These are phyloP conservation scores for Macquaria australasica DNA, from an alignment of 2,113 vertebrate species.

Conservation along the genomic window DNA sequence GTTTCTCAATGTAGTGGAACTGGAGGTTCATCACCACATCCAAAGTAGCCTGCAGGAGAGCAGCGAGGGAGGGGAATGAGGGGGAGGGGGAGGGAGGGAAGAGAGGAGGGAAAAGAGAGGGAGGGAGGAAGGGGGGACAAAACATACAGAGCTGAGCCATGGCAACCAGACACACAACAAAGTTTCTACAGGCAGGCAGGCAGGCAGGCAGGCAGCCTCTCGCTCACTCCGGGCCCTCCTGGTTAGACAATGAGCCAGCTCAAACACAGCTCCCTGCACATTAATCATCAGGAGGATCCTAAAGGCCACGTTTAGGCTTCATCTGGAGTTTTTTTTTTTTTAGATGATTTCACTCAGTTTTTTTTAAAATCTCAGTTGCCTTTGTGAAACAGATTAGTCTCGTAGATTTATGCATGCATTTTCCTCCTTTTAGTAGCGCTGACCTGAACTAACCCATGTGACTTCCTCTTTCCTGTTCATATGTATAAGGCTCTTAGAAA, in stretches of 20 bases:
- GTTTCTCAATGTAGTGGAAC: constrained; percentile 97
- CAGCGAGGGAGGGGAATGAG: constrained; percentile 6
- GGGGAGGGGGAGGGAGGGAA: constrained; percentile 36
- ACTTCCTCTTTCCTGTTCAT: constrained; percentile 70
- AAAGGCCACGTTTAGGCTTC: constrained; percentile 43
- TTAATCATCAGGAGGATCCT: constrained; percentile 68
- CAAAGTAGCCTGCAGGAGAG: constrained; percentile 89
- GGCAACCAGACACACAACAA: constrained; percentile 86
- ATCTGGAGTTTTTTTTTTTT: not conserved
- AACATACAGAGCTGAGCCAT: constrained; percentile 79
- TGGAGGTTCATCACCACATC: constrained; percentile 98
- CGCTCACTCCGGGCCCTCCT: constrained; percentile 62
- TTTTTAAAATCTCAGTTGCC: not conserved
- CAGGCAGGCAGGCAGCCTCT: constrained; percentile 60
- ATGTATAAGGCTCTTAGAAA: constrained; percentile 52
- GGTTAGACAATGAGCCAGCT: constrained; percentile 74
- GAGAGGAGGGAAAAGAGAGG: constrained; percentile 22
- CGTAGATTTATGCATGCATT: not conserved
- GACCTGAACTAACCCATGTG: constrained; percentile 49
- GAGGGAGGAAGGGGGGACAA: constrained; percentile 43
- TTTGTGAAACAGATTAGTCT: constrained; percentile 19
- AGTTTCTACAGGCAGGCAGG: constrained; percentile 69
- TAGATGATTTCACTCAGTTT: not conserved
- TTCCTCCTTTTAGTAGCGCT: constrained; percentile 20
- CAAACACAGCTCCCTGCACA: constrained; percentile 66